These are phyloP conservation scores for Leptopilina clavipes DNA, from an alignment of 1,140 invertebrate genomes.

Conservation along the genomic window DNA sequence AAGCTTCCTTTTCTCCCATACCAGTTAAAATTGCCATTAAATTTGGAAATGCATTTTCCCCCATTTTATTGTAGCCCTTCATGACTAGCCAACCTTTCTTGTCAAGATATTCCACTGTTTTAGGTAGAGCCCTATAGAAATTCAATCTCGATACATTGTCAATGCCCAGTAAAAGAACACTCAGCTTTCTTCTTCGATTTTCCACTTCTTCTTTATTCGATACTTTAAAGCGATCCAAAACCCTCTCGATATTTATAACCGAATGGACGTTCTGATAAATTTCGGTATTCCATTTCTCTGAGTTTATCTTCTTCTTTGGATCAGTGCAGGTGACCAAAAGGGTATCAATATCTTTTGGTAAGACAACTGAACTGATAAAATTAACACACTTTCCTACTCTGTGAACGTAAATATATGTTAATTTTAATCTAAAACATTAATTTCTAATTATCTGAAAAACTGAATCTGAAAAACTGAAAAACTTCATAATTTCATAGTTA, in stretches of 20 bases:
- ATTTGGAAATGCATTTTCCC: constrained; percentile 89
- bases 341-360: not conserved
- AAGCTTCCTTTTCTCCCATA: constrained; percentile 72
- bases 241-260: constrained; percentile 63
- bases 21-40: constrained; percentile 86
- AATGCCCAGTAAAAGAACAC: constrained; percentile 86
- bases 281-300: constrained; percentile 9
- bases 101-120: constrained; percentile 80
- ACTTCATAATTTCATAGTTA: no score
- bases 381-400: constrained; percentile 60
- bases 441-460: no score
- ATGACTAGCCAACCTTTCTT: constrained; percentile 77
- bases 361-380: no score
- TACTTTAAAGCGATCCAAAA: constrained; percentile 61
- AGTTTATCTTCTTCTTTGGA: constrained; percentile 39
- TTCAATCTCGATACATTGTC: constrained; percentile 89
- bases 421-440: no score
- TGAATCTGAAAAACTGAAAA: no score
- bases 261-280: constrained; percentile 77
- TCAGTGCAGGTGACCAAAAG: constrained; percentile 69
- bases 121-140: constrained; percentile 84
- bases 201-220: constrained; percentile 44
- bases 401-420: no score
- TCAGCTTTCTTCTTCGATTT: constrained; percentile 70
- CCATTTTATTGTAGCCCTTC: constrained; percentile 81